Percentiles rank a stretch among this genome's conserved stretches.
phyloP scores from a whole-genome alignment of 2,888 invertebrate genomes.

The Drosophila suboccidentalis region DNA sequence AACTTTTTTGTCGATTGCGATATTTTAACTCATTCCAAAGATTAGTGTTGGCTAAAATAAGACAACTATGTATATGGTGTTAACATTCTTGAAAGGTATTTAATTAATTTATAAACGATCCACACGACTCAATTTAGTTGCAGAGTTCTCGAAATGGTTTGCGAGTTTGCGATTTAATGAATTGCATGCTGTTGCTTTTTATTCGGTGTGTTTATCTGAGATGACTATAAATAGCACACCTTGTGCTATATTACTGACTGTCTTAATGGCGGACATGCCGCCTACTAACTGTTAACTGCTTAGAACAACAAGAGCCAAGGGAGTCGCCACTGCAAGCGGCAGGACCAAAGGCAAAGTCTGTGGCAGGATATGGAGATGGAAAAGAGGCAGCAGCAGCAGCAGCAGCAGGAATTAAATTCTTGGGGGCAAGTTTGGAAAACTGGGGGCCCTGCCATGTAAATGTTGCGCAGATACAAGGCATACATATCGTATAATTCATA shows the following conservation, averaged over 20 bases:
- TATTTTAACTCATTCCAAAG: no score
- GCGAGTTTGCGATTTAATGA: constrained; percentile 1
- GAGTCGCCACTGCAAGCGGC: constrained; percentile 10
- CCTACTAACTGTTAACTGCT: constrained; percentile 28
- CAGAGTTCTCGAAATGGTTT: not conserved
- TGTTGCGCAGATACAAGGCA: constrained; percentile 30
- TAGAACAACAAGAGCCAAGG: constrained; percentile 32
- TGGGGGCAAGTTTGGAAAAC: constrained; percentile 20
- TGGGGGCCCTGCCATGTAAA: constrained; percentile 21
- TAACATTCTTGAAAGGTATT: not conserved
- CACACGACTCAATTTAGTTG: not conserved
- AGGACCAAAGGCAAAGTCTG: not conserved
- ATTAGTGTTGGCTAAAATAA: no score
- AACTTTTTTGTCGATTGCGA: no score
- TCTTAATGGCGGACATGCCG: constrained; percentile 8
- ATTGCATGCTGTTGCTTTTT: constrained; percentile 7
- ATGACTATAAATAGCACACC: constrained; percentile 14
- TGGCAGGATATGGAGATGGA: not conserved
- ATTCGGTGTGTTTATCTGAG: constrained; percentile 16
- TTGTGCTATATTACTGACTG: constrained; percentile 16
- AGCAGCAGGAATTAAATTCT: constrained; percentile 9
- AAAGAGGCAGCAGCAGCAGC: not conserved
- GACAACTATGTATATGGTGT: no score
- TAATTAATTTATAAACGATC: not conserved
- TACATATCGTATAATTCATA: constrained; percentile 66